phyloP scores from a whole-genome alignment of 2,888 invertebrate genomes.

The Ischnus inquisitorius region DNA sequence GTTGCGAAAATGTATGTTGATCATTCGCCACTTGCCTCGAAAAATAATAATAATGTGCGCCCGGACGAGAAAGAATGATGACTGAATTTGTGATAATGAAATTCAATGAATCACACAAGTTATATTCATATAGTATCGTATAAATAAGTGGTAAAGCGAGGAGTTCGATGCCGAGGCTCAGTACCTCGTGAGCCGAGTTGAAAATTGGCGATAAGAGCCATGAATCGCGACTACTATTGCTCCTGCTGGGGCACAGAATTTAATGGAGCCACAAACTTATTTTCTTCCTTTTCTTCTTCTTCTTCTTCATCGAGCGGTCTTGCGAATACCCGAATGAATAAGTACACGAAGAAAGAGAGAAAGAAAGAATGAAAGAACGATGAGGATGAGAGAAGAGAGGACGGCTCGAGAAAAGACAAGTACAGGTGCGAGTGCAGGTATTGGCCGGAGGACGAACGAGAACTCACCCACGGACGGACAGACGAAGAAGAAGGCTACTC shows the following conservation, averaged over 20 bases:
- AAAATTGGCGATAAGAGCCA: constrained; percentile 68
- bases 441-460: constrained; percentile 62
- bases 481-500: constrained; percentile 64
- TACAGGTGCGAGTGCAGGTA: constrained; percentile 71
- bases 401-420: constrained; percentile 62
- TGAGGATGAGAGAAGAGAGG: constrained; percentile 54
- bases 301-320: constrained; percentile 47
- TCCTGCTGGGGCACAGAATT: constrained; percentile 67
- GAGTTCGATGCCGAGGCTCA: constrained; percentile 34
- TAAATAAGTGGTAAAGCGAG: constrained; percentile 52
- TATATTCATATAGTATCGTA: constrained; percentile 45
- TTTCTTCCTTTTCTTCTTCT: constrained; percentile 38
- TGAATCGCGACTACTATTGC: constrained; percentile 63
- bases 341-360: constrained; percentile 59
- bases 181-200: constrained; percentile 60
- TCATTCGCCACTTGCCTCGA: constrained; percentile 23
- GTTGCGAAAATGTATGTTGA: background rate
- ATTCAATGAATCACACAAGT: constrained; percentile 60
- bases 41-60: constrained; percentile 11
- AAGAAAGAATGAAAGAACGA: constrained; percentile 30
- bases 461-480: constrained; percentile 51
- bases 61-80: constrained; percentile 25
- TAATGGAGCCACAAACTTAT: constrained; percentile 70
- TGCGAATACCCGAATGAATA: constrained; percentile 26
- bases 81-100: constrained; percentile 64